These are phyloP conservation scores for Rachycentron canadum DNA, from an alignment of 2,797 vertebrate genomes.

Conservation along the genomic window DNA sequence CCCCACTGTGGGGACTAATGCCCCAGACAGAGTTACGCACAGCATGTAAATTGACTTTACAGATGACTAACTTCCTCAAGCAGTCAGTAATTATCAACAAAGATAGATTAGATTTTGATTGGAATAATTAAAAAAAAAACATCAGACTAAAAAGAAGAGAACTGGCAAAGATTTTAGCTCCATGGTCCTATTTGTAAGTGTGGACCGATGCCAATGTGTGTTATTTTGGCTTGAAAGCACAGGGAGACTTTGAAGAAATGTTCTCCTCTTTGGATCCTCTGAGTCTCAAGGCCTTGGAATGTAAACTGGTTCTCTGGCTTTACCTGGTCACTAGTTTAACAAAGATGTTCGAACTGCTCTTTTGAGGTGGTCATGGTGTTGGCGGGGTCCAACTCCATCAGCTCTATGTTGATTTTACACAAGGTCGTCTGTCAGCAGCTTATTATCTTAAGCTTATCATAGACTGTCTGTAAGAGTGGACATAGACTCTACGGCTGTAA, in stretches of 20 bases:
- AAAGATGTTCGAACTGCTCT: constrained; percentile 81
- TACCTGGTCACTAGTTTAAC: constrained; percentile 87
- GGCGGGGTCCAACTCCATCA: constrained; percentile 72
- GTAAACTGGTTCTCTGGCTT: constrained; percentile 20
- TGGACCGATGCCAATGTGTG: constrained; percentile 42
- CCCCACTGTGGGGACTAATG: constrained; percentile 1
- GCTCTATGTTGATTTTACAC: constrained; percentile 63
- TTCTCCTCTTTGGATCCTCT: constrained; percentile 34
- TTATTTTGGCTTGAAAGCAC: constrained; percentile 58
- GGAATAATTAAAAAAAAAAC: constrained; percentile 75
- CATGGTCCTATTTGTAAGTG: constrained; percentile 51
- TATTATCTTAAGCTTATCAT: too few species aligned
- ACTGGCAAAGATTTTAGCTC: constrained; percentile 53
- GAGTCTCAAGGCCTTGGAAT: constrained; percentile 9
- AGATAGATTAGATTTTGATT: constrained; percentile 73
- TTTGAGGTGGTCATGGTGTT: constrained; percentile 67
- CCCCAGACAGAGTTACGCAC: constrained; percentile 21
- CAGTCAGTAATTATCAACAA: constrained; percentile 71
- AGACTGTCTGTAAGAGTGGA: too few species aligned
- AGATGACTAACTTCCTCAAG: constrained; percentile 58
- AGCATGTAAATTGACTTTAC: constrained; percentile 57
- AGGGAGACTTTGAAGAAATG: constrained; percentile 40
- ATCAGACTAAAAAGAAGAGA: constrained; percentile 45
- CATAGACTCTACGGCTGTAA: too few species aligned
- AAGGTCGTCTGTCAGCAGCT: constrained; percentile 11